These are phyloP conservation scores for Coreius guichenoti DNA, from an alignment of 2,797 vertebrate genomes.

Conservation along the genomic window DNA sequence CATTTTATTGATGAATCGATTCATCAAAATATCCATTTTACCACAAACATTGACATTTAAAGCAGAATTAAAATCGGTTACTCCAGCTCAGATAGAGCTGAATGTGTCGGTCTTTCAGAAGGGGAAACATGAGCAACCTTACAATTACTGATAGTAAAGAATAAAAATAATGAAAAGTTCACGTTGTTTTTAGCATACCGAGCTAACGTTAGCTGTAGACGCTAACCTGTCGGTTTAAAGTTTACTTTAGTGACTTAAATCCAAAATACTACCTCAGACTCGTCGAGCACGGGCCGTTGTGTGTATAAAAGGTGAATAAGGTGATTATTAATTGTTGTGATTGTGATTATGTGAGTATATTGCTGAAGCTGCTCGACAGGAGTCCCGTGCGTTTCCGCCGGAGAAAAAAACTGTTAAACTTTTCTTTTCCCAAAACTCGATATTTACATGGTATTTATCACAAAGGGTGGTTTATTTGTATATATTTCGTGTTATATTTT, in stretches of 20 bases:
- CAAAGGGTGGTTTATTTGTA: background rate
- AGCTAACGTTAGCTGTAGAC: background rate
- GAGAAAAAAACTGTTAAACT: background rate
- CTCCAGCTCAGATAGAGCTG: background rate
- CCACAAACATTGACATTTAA: constrained; percentile 89
- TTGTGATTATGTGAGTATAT: background rate
- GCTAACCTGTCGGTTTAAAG: background rate
- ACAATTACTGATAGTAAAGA: background rate
- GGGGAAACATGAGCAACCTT: background rate
- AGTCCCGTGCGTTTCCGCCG: background rate
- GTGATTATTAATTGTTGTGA: background rate
- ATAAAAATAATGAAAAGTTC: background rate
- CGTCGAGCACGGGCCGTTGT: background rate
- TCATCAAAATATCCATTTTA: constrained; percentile 99
- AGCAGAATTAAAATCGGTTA: constrained; percentile 66
- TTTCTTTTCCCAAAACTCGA: background rate
- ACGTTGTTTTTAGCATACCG: background rate
- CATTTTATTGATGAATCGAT: constrained; percentile 98
- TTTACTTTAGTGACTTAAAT: background rate
- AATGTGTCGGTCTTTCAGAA: background rate
- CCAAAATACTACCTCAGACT: background rate
- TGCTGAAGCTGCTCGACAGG: background rate
- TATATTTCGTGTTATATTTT: background rate
- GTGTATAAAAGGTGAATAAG: background rate
- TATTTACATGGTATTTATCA: background rate